Evolutionary conservation across 1,140 invertebrate genomes (phyloP).

Genomic region (Lepidostoma basale): DNA sequence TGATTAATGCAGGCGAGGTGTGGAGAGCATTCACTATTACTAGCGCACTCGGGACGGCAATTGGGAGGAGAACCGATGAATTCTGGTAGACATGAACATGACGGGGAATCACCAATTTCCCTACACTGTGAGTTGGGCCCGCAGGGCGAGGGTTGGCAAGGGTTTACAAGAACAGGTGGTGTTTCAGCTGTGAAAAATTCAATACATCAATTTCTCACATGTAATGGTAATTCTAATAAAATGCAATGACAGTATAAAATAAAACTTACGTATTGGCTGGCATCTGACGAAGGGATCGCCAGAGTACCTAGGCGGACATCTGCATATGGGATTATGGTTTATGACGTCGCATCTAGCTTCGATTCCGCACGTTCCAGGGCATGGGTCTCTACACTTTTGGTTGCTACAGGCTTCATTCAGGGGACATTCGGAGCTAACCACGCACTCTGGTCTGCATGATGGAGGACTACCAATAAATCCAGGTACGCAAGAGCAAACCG

Average conservation of each 20-base stretch:
- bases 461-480: conserved; percentile 69
- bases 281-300: conserved; percentile 70
- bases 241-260: background rate
- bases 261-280: conserved; percentile 52
- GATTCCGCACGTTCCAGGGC: conserved; percentile 68
- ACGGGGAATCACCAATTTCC: conserved; percentile 62
- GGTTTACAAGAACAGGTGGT: conserved; percentile 61
- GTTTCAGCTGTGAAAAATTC: conserved; percentile 60
- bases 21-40: conserved; percentile 75
- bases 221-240: background rate
- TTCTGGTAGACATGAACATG: conserved; percentile 70
- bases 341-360: conserved; percentile 66
- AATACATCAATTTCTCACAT: conserved; percentile 22
- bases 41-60: conserved; percentile 74
- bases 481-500: no score
- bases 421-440: conserved; percentile 68
- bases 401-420: conserved; percentile 67
- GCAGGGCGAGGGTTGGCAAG: conserved; percentile 73
- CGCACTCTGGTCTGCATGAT: conserved; percentile 68
- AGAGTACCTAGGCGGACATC: conserved; percentile 63
- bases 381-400: conserved; percentile 69
- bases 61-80: conserved; percentile 72
- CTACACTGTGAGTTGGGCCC: conserved; percentile 78
- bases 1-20: conserved; percentile 73
- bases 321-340: conserved; percentile 68